A percentile compares a stretch with the other conserved stretches of the same genome.
phyloP scores from a whole-genome alignment of 2,797 vertebrate species.

The Danio choprae region DNA sequence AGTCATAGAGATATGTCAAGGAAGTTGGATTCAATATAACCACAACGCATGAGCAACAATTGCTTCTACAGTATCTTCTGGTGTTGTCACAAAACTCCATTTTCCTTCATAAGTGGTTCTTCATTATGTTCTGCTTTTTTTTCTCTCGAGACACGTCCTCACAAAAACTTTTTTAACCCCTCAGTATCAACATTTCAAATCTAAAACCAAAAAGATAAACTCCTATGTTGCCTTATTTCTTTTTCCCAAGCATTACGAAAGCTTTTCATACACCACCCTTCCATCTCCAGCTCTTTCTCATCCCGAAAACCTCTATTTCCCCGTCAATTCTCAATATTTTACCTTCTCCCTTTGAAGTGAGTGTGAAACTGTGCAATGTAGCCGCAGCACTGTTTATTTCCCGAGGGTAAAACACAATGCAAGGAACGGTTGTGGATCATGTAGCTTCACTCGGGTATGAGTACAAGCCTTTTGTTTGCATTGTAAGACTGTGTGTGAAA shows the following conservation, averaged over 20 bases:
- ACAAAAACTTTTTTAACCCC: constrained; percentile 27
- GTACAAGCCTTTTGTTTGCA: constrained; percentile 76
- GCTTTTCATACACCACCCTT: constrained; percentile 62
- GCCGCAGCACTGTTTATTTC: constrained; percentile 71
- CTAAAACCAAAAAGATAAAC: constrained; percentile 64
- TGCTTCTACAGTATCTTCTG: constrained; percentile 79
- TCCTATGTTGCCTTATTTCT: constrained; percentile 57
- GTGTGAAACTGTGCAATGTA: constrained; percentile 63
- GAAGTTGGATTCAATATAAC: constrained; percentile 85
- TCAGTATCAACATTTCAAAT: constrained; percentile 41
- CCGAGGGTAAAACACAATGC: constrained; percentile 68
- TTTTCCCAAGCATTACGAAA: constrained; percentile 63
- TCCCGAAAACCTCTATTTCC: constrained; percentile 54
- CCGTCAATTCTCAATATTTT: constrained; percentile 49
- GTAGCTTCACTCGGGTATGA: constrained; percentile 76
- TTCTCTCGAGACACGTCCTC: constrained; percentile 49
- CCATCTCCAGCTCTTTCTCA: constrained; percentile 59
- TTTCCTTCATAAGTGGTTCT: constrained; percentile 63
- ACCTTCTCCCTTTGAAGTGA: constrained; percentile 56
- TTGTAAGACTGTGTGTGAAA: constrained; percentile 47
- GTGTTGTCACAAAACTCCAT: constrained; percentile 66
- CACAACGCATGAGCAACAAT: constrained; percentile 84
- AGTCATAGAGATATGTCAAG: constrained; percentile 84
- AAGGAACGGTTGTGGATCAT: constrained; percentile 70
- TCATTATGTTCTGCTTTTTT: constrained; percentile 38